Evolutionary conservation across 2,888 invertebrate genomes (phyloP), one percentile per base, ranked within the genome.

Genomic region (Phortica magna): DNA sequence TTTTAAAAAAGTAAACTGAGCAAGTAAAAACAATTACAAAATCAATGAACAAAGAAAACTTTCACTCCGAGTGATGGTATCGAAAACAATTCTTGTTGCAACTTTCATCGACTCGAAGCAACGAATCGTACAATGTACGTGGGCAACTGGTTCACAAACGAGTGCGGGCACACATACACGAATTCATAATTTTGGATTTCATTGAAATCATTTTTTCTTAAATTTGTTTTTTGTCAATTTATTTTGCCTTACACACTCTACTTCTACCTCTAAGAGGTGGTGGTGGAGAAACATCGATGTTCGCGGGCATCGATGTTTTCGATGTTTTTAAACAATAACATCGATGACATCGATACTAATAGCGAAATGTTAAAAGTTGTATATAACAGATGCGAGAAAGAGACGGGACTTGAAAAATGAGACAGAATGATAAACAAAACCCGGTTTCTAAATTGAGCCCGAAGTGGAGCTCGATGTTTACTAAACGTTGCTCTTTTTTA

Each of bases 21-120:
- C 57, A 77, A 81, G 77, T 73, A 78, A 79, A 83, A 85, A 75
- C 82, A 83, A 83, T 84, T 84, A 83, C 84, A 85, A 85, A 85
- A 85, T 88, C 88, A 85, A 82, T 76, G 83, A 83, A 78, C 43
- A 76, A 59, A 53, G 74, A 85, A 83, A 85, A 85, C 85, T 85
- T 85, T 85, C 85, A 85, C 85, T 85, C 80, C 42, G 80, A 76
- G 31, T 55, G 55, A 39, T 12, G 59, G 61, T 14, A 31, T 55
- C 48, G 67, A 77, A 77, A 76, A 78, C 75, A 77, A 48, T 48
- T 48, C 55, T 71, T 55, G 14, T 9, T 41, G 41, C 10, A 65
- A 39, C 22, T 19, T 61, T 41, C 39, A n/a, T 67, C 78, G 61
- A 22, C 39, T 61, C n/a, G 74, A 76, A 73, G 64, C 64, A 48